These are phyloP conservation scores for Boloria euphrosyne DNA, from an alignment of 2,888 invertebrate species.

Conservation along the genomic window DNA sequence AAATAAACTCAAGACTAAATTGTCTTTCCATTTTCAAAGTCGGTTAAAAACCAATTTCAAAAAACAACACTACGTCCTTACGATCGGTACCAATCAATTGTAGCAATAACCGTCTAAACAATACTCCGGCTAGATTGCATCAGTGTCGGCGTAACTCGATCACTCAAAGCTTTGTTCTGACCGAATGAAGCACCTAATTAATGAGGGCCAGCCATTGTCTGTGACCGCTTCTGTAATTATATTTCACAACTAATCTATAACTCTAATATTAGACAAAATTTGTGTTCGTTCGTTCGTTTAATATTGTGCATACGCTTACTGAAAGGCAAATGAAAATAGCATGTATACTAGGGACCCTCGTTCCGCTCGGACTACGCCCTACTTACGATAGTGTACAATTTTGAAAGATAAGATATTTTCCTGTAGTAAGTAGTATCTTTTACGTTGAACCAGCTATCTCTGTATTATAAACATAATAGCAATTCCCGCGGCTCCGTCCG, in stretches of 20 bases:
- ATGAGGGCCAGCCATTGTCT: constrained; percentile 18
- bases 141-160: constrained; percentile 30
- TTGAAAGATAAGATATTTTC: too few species aligned
- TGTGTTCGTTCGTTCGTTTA: neutral
- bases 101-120: constrained; percentile 8
- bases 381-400: too few species aligned
- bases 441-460: too few species aligned
- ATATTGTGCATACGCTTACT: too few species aligned
- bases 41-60: neutral
- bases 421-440: too few species aligned
- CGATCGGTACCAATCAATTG: neutral
- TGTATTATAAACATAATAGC: too few species aligned
- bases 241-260: neutral
- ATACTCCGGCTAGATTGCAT: constrained; percentile 10
- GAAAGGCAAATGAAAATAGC: too few species aligned
- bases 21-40: too few species aligned
- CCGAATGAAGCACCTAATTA: constrained; percentile 32
- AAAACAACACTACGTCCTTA: neutral
- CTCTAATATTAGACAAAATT: neutral
- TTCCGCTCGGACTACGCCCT: too few species aligned
- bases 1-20: too few species aligned
- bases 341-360: too few species aligned
- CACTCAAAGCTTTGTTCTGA: constrained; percentile 27
- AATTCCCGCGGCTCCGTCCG: too few species aligned
- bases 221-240: constrained; percentile 19